Base-by-base conservation (phyloP, 2,888 invertebrate species). In the Euzophera pinguis region DNA sequence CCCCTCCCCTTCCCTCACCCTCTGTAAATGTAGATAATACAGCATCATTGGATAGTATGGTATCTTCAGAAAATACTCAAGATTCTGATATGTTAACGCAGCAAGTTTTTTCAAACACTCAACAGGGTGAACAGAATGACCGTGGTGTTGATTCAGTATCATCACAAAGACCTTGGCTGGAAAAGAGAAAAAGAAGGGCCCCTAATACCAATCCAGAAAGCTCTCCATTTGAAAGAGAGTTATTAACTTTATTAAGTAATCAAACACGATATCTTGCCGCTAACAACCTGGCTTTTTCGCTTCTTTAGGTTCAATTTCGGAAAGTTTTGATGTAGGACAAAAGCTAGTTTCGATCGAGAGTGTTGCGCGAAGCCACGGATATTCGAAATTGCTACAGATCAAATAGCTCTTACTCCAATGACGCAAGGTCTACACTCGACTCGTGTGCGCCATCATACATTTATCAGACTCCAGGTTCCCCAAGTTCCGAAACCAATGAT, bases 241-340 rank as follows among this genome's bases (percentile, higher is more conserved):
- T 59, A 50, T 57, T 59, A 59, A 61, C 58, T 58, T 57, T 60
- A 47, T 47, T 62, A 45, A 56, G 49, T 43, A 59, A 62, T 17
- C 61, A 65, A 57, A 64, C 57, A 13, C 61, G 57, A 53, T 58
- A 63, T 39, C 5, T 63, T 61, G 54, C 56, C 52, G 56, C 53
- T 56, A 59, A 62, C 39, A 58, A 60, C 60, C 57, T 58, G 58
- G 41, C 56, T 35, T 64, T 64, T 62, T 64, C 35, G 38, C 60
- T 56, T 61, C 61, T 55, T 61, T 64, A 27, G 61, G 60, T 54
- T 61, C 63, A 32, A 4, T 32, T 2, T 32, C 2, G 8, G 8
- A 32, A 32, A 32, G 9, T 7, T 32, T 32, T 32, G 22, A 22
- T 22, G 3, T 22, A 3, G 22, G 2, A 22, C 22, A 22, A 22